A percentile compares a stretch with the other conserved stretches of the same genome.
Evolutionary conservation across 2,888 invertebrate genomes (phyloP).

Genomic region (Mesochorus sp.): DNA sequence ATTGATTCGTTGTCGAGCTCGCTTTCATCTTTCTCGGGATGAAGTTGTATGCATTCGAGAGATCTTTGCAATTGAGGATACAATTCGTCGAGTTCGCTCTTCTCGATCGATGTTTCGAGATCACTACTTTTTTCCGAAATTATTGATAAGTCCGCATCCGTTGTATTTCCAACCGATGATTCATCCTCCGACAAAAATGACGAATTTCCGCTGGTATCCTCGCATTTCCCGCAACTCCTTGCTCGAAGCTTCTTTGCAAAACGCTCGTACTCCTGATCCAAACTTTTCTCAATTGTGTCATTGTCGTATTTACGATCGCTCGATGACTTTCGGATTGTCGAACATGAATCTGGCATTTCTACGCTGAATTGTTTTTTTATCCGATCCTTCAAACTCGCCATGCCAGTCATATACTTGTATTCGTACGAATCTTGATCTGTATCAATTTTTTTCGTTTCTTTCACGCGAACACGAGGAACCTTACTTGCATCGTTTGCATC

Average conservation of each 20-base stretch:
- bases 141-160: neutral
- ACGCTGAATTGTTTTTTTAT: neutral
- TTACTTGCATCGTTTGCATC: neutral
- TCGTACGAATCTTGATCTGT: too few relatives aligned
- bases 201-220: neutral
- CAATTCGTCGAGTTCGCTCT: neutral
- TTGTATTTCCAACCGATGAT: neutral
- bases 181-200: neutral
- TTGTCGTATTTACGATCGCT: constrained; percentile 35
- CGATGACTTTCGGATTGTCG: constrained; percentile 13
- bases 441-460: neutral
- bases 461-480: neutral
- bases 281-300: constrained; percentile 37
- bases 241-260: neutral
- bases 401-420: neutral
- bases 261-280: constrained; percentile 52
- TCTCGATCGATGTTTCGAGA: neutral
- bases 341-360: neutral
- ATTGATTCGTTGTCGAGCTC: constrained; percentile 41
- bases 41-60: constrained; percentile 47
- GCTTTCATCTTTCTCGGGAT: constrained; percentile 21
- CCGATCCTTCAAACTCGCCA: neutral
- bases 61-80: constrained; percentile 33
- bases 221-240: neutral
- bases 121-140: neutral